phyloP scores from a whole-genome alignment of 2,113 vertebrate genomes.

The Lycocorax pyrrhopterus region DNA sequence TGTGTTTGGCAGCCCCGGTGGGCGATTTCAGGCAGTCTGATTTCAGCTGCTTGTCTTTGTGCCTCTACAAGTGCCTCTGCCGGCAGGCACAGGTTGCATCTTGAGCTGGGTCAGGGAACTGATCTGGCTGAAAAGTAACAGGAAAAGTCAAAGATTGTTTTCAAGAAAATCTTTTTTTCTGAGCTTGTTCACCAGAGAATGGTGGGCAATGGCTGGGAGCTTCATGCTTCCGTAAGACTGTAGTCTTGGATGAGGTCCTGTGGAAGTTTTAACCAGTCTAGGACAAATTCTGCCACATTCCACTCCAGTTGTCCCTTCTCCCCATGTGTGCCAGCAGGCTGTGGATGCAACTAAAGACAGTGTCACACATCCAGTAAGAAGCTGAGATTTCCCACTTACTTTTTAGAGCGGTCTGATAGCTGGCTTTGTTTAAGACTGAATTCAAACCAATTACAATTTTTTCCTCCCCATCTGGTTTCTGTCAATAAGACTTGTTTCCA shows the following conservation, averaged over 20 bases:
- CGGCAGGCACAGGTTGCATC: background rate
- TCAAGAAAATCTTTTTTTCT: background rate
- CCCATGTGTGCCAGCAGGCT: background rate
- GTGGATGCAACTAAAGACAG: background rate
- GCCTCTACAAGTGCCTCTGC: background rate
- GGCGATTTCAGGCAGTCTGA: background rate
- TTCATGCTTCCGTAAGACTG: background rate
- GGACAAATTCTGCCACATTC: background rate
- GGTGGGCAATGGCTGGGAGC: fast-evolving
- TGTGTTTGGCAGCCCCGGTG: background rate
- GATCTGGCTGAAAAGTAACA: background rate
- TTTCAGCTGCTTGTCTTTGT: background rate
- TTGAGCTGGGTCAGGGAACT: background rate
- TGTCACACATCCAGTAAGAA: background rate
- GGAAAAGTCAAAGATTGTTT: background rate
- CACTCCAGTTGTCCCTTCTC: background rate
- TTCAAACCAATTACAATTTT: background rate
- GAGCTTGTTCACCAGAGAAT: background rate
- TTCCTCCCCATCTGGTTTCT: background rate
- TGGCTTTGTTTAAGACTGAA: background rate
- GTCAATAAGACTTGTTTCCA: background rate
- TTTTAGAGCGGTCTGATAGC: background rate
- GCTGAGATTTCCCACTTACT: background rate
- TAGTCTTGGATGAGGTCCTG: background rate
- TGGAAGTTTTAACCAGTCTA: background rate